Evolutionary conservation across 2,888 invertebrate genomes (phyloP), one percentile per base, ranked within the genome.

Genomic region (Thera obeliscata): DNA sequence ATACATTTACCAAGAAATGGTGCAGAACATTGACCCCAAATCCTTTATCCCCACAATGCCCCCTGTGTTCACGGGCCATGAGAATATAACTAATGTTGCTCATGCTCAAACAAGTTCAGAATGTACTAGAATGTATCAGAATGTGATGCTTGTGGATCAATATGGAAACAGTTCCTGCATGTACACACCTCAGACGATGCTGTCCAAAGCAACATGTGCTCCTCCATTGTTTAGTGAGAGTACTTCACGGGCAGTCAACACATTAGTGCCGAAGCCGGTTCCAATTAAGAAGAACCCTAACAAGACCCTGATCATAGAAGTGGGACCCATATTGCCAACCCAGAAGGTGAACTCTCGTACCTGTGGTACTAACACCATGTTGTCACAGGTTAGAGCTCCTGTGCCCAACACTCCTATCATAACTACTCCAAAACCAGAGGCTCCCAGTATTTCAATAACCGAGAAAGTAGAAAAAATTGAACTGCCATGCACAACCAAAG

Each of bases 1-100:
- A 76, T 90, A 93, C 65, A 88, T 93, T 71, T 94, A 93, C 76
- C 86, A 91, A 75, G 94, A 94, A 80, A 91, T 91, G 90, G 89
- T 93, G 4, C 91, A 92, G 66, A 93, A 88, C 70, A 79, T 91
- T 67, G 90, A 91, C 76, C 91, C 90, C 22, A 93, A 93, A 74
- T 86, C 88, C 11, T 92, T 90, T 71, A 84, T 92, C 67, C 85
- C 91, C 57, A 87, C 83, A 71, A 86, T 92, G 76, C 91, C 91
- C 33, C 77, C 89, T 52, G 84, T 88, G 0, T 81, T 90, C 2
- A 77, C 86, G 56, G 79, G 83, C 52, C 87, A 87, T 69, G 89
- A 91, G 61, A 91, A 88, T 80, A 81, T 89, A 55, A 79, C 88
- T 57, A 90, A 88, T 80, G 82, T 90, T 48, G 81, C 90, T 56